Conservation (phyloP, 2,113 vertebrate genomes). For the Theristicus caerulescens region DNA sequence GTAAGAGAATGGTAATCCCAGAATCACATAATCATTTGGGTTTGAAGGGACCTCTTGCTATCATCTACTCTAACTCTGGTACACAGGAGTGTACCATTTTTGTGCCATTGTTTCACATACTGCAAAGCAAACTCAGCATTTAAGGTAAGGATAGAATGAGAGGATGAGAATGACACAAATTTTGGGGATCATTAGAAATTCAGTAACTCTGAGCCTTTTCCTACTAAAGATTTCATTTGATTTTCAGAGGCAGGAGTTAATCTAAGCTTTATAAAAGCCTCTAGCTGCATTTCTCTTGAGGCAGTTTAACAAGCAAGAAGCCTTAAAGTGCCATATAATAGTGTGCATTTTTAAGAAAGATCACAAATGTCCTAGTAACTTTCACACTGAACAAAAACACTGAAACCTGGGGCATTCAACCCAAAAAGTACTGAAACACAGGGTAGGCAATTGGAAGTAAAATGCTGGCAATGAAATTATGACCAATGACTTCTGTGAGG, state of each 20-base stretch:
- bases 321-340: background rate
- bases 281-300: background rate
- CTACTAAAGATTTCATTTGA: background rate
- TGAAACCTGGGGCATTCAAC: background rate
- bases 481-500: background rate
- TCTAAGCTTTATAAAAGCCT: background rate
- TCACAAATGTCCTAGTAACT: background rate
- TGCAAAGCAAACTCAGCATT: background rate
- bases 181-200: background rate
- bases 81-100: background rate
- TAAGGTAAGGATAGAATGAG: background rate
- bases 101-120: background rate
- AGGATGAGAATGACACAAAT: background rate
- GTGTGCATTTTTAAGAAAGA: background rate
- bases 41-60: background rate
- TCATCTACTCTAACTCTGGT: background rate
- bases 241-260: background rate
- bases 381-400: background rate
- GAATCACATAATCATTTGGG: background rate
- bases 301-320: background rate
- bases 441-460: background rate
- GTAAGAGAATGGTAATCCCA: background rate
- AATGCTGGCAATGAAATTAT: background rate
- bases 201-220: background rate
- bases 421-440: background rate